Evolutionary conservation across 2,888 invertebrate species (phyloP).

Genomic region (Drosophila anomelani): DNA sequence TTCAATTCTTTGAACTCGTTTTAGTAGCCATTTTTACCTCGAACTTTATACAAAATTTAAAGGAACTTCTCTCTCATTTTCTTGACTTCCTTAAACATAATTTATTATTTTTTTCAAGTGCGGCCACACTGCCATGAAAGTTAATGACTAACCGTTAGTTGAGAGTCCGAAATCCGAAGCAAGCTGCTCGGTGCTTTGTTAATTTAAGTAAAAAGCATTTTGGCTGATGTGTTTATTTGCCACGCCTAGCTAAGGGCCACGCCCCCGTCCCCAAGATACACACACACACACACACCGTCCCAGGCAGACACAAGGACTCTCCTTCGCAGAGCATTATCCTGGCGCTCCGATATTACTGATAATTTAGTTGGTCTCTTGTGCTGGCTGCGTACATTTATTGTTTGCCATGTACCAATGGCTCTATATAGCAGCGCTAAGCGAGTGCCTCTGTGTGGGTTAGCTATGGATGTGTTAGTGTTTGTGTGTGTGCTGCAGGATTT

Average conservation of each 20-base stretch:
- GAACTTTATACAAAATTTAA: neutral
- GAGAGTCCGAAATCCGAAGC: slow-evolving; percentile 55
- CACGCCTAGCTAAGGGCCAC: slow-evolving; percentile 58
- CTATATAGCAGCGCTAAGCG: slow-evolving; percentile 41
- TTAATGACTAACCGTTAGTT: slow-evolving; percentile 70
- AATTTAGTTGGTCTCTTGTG: slow-evolving; percentile 78
- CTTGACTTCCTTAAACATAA: too few relatives aligned
- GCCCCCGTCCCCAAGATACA: slow-evolving; percentile 13
- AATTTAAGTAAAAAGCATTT: slow-evolving; percentile 80
- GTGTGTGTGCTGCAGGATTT: slow-evolving; percentile 45
- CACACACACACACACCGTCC: slow-evolving; percentile 23
- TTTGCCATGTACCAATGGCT: slow-evolving; percentile 58
- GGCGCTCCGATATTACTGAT: slow-evolving; percentile 71
- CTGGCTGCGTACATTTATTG: slow-evolving; percentile 61
- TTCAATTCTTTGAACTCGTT: too few relatives aligned
- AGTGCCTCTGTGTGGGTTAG: slow-evolving; percentile 12
- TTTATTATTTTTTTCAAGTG: slow-evolving; percentile 7
- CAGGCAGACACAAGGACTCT: slow-evolving; percentile 16
- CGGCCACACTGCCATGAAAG: slow-evolving; percentile 34
- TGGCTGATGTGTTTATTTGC: slow-evolving; percentile 79
- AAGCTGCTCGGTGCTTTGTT: slow-evolving; percentile 70
- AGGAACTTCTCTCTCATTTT: neutral
- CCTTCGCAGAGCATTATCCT: slow-evolving; percentile 35
- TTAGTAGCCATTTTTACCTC: neutral
- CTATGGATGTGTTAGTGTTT: slow-evolving; percentile 7